phyloP scores from a whole-genome alignment of 1,140 invertebrate species.

The Stegodyphus dumicola region DNA sequence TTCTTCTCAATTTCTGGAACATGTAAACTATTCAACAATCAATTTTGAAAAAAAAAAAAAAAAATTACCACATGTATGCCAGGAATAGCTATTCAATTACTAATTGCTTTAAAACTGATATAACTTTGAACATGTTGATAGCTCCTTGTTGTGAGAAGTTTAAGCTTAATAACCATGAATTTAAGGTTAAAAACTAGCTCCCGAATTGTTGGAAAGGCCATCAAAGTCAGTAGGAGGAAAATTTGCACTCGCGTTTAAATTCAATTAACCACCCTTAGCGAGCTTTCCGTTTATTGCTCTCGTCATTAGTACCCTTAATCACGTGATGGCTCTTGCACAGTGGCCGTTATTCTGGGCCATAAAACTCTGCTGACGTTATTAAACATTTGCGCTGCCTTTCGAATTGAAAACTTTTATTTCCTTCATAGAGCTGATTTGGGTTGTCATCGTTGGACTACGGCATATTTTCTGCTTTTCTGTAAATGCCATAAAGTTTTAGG shows the following conservation, averaged over 20 bases:
- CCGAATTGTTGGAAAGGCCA: not conserved
- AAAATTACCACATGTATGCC: no score
- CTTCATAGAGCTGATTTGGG: conserved; percentile 33
- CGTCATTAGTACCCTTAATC: conserved; percentile 35
- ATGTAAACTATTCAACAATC: no score
- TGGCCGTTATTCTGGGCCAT: conserved; percentile 3
- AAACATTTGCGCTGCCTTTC: not conserved
- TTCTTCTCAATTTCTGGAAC: no score
- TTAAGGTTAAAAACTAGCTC: no score
- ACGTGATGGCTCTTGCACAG: not conserved
- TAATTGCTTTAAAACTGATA: no score
- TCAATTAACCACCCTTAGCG: conserved; percentile 7
- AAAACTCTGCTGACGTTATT: conserved; percentile 30
- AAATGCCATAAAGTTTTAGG: conserved; percentile 24
- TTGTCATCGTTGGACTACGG: conserved; percentile 10
- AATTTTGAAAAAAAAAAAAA: no score
- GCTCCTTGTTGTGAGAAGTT: no score
- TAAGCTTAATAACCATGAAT: no score
- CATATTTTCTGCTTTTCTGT: conserved; percentile 31
- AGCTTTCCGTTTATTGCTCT: conserved; percentile 18
- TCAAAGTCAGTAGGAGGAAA: conserved; percentile 16
- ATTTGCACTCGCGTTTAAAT: conserved; percentile 22
- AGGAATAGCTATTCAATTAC: no score
- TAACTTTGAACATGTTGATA: no score
- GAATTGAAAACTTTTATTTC: conserved; percentile 36